These are phyloP conservation scores for Narcine bancroftii DNA, from an alignment of 2,113 vertebrate genomes.

Conservation along the genomic window DNA sequence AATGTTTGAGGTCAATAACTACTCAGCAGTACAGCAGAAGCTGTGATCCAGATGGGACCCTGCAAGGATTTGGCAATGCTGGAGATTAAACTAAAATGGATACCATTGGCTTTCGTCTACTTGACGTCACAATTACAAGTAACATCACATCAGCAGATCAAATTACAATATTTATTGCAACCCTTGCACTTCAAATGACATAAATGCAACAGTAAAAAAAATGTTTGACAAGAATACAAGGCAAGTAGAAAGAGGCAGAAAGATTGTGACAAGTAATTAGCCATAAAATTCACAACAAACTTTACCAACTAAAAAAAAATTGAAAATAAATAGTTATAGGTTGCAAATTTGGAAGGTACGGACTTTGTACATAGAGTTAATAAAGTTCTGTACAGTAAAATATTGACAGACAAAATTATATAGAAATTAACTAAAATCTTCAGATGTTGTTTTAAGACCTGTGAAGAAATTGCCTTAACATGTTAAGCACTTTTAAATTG, in stretches of 20 bases:
- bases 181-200: not conserved
- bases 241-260: not conserved
- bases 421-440: not conserved
- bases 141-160: not conserved
- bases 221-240: not conserved
- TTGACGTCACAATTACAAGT: not conserved
- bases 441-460: not conserved
- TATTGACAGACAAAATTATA: constrained; percentile 12
- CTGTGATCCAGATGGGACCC: not conserved
- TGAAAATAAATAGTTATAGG: not conserved
- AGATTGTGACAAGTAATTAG: not conserved
- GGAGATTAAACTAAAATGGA: no score
- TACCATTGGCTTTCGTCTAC: not conserved
- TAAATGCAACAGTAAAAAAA: not conserved
- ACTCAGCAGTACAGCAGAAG: no score
- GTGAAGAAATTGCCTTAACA: not conserved
- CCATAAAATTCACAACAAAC: not conserved
- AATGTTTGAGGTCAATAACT: no score
- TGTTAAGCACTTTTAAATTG: not conserved
- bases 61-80: not conserved
- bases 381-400: not conserved
- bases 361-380: constrained; percentile 24
- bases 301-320: not conserved
- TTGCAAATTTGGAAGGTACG: not conserved
- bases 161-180: not conserved